Base-by-base conservation (phyloP, 2,797 vertebrate species). In the Peromyscus melanophrys region DNA sequence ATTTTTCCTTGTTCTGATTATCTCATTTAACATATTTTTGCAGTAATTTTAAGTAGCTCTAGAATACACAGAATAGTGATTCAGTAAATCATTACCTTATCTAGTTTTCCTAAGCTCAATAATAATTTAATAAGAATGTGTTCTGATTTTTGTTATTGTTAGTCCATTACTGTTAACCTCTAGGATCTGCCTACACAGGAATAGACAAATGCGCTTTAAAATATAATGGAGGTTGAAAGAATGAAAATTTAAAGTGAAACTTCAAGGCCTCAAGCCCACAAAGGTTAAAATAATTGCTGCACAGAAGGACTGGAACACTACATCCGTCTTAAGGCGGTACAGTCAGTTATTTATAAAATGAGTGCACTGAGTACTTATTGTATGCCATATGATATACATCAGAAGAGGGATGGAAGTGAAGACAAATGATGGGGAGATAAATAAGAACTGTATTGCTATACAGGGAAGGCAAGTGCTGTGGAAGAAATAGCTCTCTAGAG, bases 241-340 rank as follows among this genome's bases (percentile, higher is more conserved):
- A 85, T 63, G 89, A 49, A 73, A 61, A 88, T 88, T 76, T 86
- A 89, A 95, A 91, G 84, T 46, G 78, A 83, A 95, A 77, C 34
- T 65, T 82, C 83, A 65, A 96, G 65, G 71, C 59, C 59, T 12
- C 61, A 93, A 84, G 25, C 12, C 55, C 93, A 85, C 57, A 27
- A 61, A 94, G 49, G 71, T 75, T 88, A 11, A 95, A 81, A 65
- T 52, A 49, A 46, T 10, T 81, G 77, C 25, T 89, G 37, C 10
- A 27, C 85, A 82, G 78, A 76, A 96, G 11, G 82, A 73, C 63
- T 75, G 43, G 76, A 25, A 69, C 31, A 52, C 46, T 59, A 71
- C 11, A 77, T 43, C 37, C 29, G 73, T 61, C 63, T n/a, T 93
- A 80, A 89, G 4, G 83, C 7, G 10, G 75, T 16, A 65, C 61